Percentiles rank a stretch among this genome's conserved stretches.
phyloP scores from a whole-genome alignment of 1,140 invertebrate genomes.

The Macrosteles quadrilineatus region DNA sequence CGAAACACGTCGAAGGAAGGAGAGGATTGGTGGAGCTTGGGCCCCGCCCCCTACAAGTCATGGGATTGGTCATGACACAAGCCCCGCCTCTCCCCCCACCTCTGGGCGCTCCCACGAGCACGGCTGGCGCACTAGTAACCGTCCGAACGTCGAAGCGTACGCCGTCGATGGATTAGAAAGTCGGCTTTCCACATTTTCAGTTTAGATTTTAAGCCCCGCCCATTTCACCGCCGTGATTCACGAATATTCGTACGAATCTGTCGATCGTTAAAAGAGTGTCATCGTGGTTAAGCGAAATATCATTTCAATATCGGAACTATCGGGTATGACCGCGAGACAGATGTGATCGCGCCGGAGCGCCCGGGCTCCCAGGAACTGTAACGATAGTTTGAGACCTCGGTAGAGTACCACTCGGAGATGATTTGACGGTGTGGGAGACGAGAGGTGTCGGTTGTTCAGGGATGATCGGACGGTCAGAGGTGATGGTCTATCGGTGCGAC shows the following conservation, averaged over 20 bases:
- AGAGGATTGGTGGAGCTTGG: conserved; percentile 4
- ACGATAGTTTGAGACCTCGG: no score
- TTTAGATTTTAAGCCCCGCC: conserved; percentile 22
- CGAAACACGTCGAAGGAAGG: conserved; percentile 1
- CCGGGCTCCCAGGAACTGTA: background rate
- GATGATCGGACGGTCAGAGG: background rate
- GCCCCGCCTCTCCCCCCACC: conserved; percentile 5
- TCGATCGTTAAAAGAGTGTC: background rate
- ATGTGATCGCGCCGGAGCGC: background rate
- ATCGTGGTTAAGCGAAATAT: background rate
- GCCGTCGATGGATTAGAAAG: background rate
- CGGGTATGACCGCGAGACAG: background rate
- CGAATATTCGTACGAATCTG: background rate
- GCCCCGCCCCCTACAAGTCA: conserved; percentile 9
- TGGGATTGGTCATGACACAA: background rate
- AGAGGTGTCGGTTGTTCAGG: no score
- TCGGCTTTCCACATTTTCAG: conserved; percentile 17
- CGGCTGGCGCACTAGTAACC: conserved; percentile 23
- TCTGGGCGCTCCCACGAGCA: background rate
- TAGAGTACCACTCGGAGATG: no score
- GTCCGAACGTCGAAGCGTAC: conserved; percentile 4
- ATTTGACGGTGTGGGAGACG: no score
- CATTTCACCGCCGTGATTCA: conserved; percentile 1
- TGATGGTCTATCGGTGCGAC: background rate
- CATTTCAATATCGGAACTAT: conserved; percentile 5